Conservation (phyloP, 2,888 invertebrate species). For the Melipona beecheii region DNA sequence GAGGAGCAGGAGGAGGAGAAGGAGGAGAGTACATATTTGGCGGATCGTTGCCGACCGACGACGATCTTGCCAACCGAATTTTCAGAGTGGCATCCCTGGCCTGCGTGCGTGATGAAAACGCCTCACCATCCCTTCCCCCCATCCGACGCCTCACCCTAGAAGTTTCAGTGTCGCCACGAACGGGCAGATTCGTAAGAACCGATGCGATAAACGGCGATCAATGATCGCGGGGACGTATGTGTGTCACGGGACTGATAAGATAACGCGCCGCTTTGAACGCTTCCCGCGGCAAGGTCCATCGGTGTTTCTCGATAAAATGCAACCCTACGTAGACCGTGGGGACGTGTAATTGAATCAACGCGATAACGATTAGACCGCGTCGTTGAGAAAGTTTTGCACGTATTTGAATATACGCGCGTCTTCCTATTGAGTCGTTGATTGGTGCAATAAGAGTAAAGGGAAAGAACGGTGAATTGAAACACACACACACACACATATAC, state of each 20-base stretch:
- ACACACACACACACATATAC: too few relatives aligned
- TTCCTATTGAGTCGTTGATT: neutral
- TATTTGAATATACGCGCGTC: neutral
- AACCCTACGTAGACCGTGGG: neutral
- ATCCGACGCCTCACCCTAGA: neutral
- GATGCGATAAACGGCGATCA: slow-evolving; percentile 54
- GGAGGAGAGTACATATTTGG: too few relatives aligned
- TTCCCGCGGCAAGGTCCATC: neutral
- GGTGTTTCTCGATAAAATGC: neutral
- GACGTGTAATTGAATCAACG: neutral
- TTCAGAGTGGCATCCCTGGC: neutral
- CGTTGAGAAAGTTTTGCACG: too few relatives aligned
- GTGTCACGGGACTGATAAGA: slow-evolving; percentile 50
- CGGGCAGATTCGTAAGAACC: slow-evolving; percentile 36
- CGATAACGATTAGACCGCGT: too few relatives aligned
- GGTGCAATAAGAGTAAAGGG: neutral
- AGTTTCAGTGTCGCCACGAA: too few relatives aligned
- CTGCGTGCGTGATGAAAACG: neutral
- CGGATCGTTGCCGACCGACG: neutral
- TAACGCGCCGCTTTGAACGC: neutral
- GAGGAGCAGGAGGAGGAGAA: too few relatives aligned
- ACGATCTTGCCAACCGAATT: slow-evolving; percentile 20
- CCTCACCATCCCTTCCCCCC: too few relatives aligned
- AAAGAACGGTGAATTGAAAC: neutral
- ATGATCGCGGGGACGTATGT: slow-evolving; percentile 50